These are phyloP conservation scores for Alaudala cheleensis DNA, from an alignment of 2,113 vertebrate genomes.

Conservation along the genomic window DNA sequence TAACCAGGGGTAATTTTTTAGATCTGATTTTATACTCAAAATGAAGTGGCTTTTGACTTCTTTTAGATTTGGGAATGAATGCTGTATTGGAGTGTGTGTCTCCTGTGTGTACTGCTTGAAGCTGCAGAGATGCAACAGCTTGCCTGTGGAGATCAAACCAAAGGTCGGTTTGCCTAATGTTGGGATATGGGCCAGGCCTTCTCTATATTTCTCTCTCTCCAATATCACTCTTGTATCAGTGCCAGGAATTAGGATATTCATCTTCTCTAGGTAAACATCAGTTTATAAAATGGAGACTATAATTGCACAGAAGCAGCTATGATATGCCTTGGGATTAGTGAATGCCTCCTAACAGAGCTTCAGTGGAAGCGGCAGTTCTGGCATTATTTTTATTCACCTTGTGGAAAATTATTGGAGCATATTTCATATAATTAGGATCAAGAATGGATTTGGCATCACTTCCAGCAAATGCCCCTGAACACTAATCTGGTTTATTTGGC, in stretches of 20 bases:
- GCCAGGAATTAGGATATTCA: slow-evolving; percentile 28
- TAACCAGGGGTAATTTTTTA: not conserved
- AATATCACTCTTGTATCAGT: not conserved
- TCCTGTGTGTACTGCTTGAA: not conserved
- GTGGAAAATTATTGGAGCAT: slow-evolving; percentile 68
- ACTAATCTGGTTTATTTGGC: slow-evolving; percentile 69
- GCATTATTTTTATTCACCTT: slow-evolving; percentile 61
- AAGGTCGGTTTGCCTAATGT: not conserved
- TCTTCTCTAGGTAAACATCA: slow-evolving; percentile 36
- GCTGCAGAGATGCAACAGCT: not conserved
- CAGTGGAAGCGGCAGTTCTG: slow-evolving; percentile 8
- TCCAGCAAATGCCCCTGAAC: slow-evolving; percentile 61
- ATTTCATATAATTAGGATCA: slow-evolving; percentile 70
- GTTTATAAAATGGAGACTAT: not conserved
- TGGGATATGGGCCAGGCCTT: slow-evolving; percentile 8
- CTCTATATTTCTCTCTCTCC: slow-evolving; percentile 10
- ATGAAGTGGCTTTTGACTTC: not conserved
- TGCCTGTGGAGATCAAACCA: not conserved
- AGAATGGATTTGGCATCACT: slow-evolving; percentile 69
- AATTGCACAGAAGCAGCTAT: slow-evolving; percentile 28
- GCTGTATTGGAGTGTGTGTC: not conserved
- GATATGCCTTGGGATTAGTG: slow-evolving; percentile 33
- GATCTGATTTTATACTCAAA: not conserved
- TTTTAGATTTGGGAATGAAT: not conserved
- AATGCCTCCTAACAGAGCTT: slow-evolving; percentile 61